Conservation (phyloP, 1,140 invertebrate species). For the Heliothis subflexa region DNA sequence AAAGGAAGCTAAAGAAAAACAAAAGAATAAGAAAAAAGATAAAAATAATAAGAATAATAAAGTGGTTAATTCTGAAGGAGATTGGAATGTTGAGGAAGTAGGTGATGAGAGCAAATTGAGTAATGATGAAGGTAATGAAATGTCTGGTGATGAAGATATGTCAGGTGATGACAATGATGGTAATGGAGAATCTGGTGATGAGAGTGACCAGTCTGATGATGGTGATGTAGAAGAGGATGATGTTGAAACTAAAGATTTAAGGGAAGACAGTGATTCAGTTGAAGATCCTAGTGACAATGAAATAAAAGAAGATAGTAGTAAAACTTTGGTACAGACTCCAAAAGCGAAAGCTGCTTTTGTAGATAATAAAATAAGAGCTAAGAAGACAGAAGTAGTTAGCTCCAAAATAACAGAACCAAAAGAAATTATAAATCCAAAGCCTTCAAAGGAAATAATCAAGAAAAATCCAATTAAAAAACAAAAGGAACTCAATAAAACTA, state of each 20-base stretch:
- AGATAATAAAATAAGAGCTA: not conserved
- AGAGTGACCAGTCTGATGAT: conserved; percentile 14
- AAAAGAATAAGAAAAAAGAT: conserved; percentile 73
- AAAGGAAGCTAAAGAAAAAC: conserved; percentile 74
- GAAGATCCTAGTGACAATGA: conserved; percentile 1
- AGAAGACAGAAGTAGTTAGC: conserved; percentile 21
- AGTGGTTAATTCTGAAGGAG: conserved; percentile 64
- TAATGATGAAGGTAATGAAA: conserved; percentile 44
- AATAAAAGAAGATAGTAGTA: not conserved
- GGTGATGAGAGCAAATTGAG: conserved; percentile 40
- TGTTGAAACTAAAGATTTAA: conserved; percentile 14
- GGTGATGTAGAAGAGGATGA: not conserved
- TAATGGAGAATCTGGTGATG: conserved; percentile 24
- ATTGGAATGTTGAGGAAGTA: conserved; percentile 72
- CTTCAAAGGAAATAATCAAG: conserved; percentile 37
- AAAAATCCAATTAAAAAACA: conserved; percentile 58
- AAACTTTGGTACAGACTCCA: conserved; percentile 27
- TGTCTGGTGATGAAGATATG: conserved; percentile 42
- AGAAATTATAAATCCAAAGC: conserved; percentile 16
- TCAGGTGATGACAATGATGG: conserved; percentile 47
- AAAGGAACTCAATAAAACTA: conserved; percentile 74
- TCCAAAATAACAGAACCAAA: not conserved
- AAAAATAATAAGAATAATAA: conserved; percentile 65
- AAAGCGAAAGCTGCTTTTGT: conserved; percentile 25
- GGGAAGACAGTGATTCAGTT: conserved; percentile 24